Percentiles rank a stretch among this genome's conserved stretches.
These are phyloP conservation scores for Pedicia rivosa DNA, from an alignment of 2,888 invertebrate species.

Conservation along the genomic window DNA sequence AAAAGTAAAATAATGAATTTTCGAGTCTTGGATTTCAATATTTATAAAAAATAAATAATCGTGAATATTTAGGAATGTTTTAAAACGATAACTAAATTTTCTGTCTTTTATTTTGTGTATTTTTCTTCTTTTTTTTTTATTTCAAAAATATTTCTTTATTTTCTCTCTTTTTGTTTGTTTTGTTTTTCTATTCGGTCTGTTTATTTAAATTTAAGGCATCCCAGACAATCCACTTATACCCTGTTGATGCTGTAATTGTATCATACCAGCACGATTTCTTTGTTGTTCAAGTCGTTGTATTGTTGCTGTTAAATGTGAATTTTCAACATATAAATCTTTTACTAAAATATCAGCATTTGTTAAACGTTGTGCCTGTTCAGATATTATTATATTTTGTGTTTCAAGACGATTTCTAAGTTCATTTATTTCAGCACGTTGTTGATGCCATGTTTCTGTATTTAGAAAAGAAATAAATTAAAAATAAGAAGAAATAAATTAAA, in stretches of 20 bases:
- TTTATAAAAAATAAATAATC: too few relatives aligned
- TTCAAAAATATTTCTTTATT: too few relatives aligned
- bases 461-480: constrained; percentile 1
- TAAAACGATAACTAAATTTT: too few relatives aligned
- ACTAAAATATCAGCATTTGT: constrained; percentile 58
- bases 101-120: too few relatives aligned
- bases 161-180: too few relatives aligned
- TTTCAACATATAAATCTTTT: constrained; percentile 72
- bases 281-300: constrained; percentile 30
- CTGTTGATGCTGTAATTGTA: constrained; percentile 24
- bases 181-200: too few relatives aligned
- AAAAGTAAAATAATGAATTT: too few relatives aligned
- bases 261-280: constrained; percentile 23
- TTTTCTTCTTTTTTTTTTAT: too few relatives aligned
- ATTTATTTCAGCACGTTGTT: constrained; percentile 30
- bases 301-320: constrained; percentile 56
- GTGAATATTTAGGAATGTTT: too few relatives aligned
- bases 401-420: constrained; percentile 35
- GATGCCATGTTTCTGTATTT: constrained; percentile 27
- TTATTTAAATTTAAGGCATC: constrained; percentile 19
- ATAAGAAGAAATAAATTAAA: neutral
- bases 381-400: constrained; percentile 31
- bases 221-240: constrained; percentile 17
- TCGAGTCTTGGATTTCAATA: too few relatives aligned
- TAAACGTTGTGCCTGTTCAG: constrained; percentile 45